These are phyloP conservation scores for Monopis laevigella DNA, from an alignment of 2,888 invertebrate species.

Conservation along the genomic window DNA sequence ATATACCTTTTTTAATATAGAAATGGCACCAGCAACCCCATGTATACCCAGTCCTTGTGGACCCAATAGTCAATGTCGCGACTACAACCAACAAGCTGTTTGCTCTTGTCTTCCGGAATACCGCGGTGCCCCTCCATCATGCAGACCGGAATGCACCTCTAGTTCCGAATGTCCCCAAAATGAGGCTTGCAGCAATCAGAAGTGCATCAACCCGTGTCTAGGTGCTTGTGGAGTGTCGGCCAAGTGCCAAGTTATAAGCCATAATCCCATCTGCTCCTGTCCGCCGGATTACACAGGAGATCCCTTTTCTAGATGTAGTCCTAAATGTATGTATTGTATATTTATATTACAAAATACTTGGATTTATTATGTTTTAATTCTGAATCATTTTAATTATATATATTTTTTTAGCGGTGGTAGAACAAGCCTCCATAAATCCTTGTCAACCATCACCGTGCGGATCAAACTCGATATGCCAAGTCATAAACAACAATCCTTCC, in stretches of 20 bases:
- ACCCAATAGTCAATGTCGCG: conserved; percentile 70
- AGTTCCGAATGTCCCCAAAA: conserved; percentile 77
- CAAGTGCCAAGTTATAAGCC: conserved; percentile 78
- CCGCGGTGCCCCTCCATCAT: conserved; percentile 74
- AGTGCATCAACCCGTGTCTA: conserved; percentile 77
- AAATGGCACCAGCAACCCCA: conserved; percentile 51
- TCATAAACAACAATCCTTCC: conserved; percentile 68
- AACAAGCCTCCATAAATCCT: conserved; percentile 47
- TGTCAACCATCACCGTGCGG: conserved; percentile 84
- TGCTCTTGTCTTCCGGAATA: conserved; percentile 73
- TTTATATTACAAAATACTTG: too few relatives aligned
- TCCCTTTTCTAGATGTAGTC: conserved; percentile 70
- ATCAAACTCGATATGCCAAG: conserved; percentile 72
- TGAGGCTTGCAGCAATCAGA: conserved; percentile 76
- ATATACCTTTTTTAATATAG: conserved; percentile 27
- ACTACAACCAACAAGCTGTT: conserved; percentile 70
- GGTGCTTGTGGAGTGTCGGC: conserved; percentile 83
- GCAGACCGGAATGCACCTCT: conserved; percentile 76
- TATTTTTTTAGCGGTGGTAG: conserved; percentile 1
- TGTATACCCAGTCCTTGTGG: conserved; percentile 74
- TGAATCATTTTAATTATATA: too few relatives aligned
- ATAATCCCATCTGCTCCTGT: conserved; percentile 79
- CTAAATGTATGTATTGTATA: conserved; percentile 47
- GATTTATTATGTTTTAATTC: too few relatives aligned
- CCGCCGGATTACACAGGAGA: conserved; percentile 72